phyloP scores from a whole-genome alignment of 2,797 vertebrate species.

The Falco naumanni region DNA sequence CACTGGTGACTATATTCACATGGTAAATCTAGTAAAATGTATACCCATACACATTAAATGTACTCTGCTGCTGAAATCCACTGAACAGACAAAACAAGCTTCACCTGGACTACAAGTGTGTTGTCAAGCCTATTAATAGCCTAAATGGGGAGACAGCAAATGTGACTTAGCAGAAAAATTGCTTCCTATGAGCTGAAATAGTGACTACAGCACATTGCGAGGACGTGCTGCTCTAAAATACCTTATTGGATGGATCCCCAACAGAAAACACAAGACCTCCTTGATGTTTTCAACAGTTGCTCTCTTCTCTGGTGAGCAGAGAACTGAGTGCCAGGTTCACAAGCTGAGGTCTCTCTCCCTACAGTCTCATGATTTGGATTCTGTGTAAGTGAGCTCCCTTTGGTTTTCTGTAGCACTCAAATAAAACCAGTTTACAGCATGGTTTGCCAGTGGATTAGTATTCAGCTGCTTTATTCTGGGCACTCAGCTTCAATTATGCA shows the following conservation, averaged over 20 bases:
- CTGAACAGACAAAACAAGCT: conserved; percentile 14
- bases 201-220: fast-evolving
- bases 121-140: not conserved
- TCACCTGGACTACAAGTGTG: not conserved
- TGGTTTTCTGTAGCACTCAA: not conserved
- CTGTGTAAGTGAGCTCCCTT: fast-evolving
- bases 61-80: conserved; percentile 17
- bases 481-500: not conserved
- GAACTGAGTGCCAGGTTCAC: not conserved
- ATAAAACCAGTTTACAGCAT: not conserved
- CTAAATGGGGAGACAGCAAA: not conserved
- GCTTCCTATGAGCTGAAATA: not conserved
- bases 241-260: not conserved
- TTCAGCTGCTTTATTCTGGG: not conserved
- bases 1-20: conserved; percentile 13
- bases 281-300: not conserved
- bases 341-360: not conserved
- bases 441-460: not conserved
- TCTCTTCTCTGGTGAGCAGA: not conserved
- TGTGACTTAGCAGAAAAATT: not conserved
- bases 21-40: conserved; percentile 54
- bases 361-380: not conserved
- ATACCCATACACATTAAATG: conserved; percentile 23
- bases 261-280: not conserved
- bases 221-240: not conserved